Conservation (phyloP, 2,113 vertebrate species). For the Vulpes lagopus region DNA sequence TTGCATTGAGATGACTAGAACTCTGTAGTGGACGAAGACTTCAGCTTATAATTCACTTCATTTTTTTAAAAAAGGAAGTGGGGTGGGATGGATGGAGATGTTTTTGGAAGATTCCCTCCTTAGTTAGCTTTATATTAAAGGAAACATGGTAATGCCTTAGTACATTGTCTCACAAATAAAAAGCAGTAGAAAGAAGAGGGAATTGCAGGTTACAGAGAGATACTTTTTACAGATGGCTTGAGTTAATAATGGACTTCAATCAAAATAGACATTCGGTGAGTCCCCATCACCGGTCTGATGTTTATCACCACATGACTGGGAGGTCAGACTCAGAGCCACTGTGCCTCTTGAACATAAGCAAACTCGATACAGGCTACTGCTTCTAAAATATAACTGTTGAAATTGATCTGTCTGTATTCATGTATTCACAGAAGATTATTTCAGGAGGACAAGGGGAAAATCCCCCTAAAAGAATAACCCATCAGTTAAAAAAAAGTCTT, state of each 20-base stretch:
- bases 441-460: slow-evolving; percentile 63
- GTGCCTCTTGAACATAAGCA: not conserved
- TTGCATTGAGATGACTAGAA: slow-evolving; percentile 47
- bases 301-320: slow-evolving; percentile 28
- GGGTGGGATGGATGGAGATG: slow-evolving; percentile 58
- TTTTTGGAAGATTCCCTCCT: slow-evolving; percentile 70
- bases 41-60: slow-evolving; percentile 46
- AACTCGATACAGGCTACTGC: not conserved
- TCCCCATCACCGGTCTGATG: not conserved
- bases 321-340: slow-evolving; percentile 6
- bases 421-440: slow-evolving; percentile 66
- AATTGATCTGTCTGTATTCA: slow-evolving; percentile 59
- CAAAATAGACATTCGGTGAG: slow-evolving; percentile 20
- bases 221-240: slow-evolving; percentile 62
- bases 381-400: slow-evolving; percentile 54
- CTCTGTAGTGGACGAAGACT: slow-evolving; percentile 41
- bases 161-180: slow-evolving; percentile 49
- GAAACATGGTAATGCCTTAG: slow-evolving; percentile 21
- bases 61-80: slow-evolving; percentile 63
- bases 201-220: slow-evolving; percentile 58
- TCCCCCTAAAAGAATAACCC: slow-evolving; percentile 68
- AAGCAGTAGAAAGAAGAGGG: slow-evolving; percentile 34
- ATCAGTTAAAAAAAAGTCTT: slow-evolving; percentile 72
- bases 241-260: slow-evolving; percentile 70
- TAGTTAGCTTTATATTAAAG: slow-evolving; percentile 52